phyloP scores from a whole-genome alignment of 2,888 invertebrate genomes.

The Diarsia dahlii region DNA sequence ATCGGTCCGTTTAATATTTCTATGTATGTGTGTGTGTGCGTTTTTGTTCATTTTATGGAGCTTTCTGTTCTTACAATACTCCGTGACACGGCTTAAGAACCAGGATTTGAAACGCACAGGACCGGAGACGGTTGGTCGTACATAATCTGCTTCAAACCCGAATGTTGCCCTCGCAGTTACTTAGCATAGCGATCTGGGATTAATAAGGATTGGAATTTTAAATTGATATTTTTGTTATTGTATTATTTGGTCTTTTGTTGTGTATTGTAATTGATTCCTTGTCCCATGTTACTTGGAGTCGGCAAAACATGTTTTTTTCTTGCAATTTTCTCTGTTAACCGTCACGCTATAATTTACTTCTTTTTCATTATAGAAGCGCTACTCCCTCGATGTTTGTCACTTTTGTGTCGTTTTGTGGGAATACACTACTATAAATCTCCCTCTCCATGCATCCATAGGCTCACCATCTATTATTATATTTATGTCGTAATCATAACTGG shows the following conservation, averaged over 20 bases:
- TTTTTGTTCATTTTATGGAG: not conserved
- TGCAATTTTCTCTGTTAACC: too few relatives aligned
- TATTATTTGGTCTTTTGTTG: not conserved
- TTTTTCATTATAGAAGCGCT: too few relatives aligned
- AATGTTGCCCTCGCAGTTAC: slow-evolving; percentile 14
- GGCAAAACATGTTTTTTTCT: too few relatives aligned
- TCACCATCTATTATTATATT: too few relatives aligned
- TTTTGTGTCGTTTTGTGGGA: too few relatives aligned
- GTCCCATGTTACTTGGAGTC: too few relatives aligned
- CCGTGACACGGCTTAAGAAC: slow-evolving; percentile 16
- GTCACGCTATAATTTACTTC: too few relatives aligned
- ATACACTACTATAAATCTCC: too few relatives aligned
- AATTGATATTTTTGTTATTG: not conserved
- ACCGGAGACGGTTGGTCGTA: slow-evolving; percentile 17
- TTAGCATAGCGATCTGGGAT: slow-evolving; percentile 13
- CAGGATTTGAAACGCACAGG: not conserved
- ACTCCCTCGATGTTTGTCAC: too few relatives aligned
- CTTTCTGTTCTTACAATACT: not conserved
- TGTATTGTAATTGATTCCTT: not conserved
- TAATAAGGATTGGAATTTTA: slow-evolving; percentile 25
- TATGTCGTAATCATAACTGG: too few relatives aligned
- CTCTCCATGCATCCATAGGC: too few relatives aligned
- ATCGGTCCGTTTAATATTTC: too few relatives aligned
- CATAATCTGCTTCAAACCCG: slow-evolving; percentile 41
- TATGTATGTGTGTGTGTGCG: not conserved